Base-by-base conservation (phyloP, 2,113 vertebrate species). In the Dipodomys stephensi region DNA sequence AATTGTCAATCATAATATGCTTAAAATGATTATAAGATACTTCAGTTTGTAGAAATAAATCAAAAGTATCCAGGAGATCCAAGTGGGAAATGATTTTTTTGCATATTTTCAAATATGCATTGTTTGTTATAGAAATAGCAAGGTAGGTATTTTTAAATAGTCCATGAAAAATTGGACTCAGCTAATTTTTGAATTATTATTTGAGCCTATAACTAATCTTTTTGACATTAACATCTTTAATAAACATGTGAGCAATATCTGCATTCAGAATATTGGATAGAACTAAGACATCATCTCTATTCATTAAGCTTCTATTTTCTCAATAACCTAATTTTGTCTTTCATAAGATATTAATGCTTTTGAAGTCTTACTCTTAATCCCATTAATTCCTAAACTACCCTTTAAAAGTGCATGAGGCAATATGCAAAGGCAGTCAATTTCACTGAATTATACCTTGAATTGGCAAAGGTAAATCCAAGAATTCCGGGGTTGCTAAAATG, bases 311-410 rank as follows among this genome's bases (percentile, higher is more conserved):
- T 92, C n/a, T 94, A 83, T 90, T 95, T 95, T 95, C 90, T 95
- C 95, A 95, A 93, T 95, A 97, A 83, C 32, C 35, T 92, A 95
- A 95, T 96, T 16, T 83, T 93, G 91, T 92, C 93, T 95, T 96
- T 87, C 80, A 92, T 81, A 93, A 46, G 49, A 93, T 94, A 96
- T 79, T 84, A 93, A 94, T 92, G 81, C 53, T 92, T 95, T 97
- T 91, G 85, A 81, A 95, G 53, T 79, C 76, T 97, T 19, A 49
- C 32, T 82, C 87, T 96, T 94, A 97, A 97, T 94, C 39, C 64
- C 81, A 92, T 84, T 94, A 96, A 97, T 79, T 69, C 92, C 53
- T 93, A 94, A 96, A 53, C 35, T 94, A 90, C 18, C 71, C 78
- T 96, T 83, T 94, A 87, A 95, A 95, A 97, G 94, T 69, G 28